Evolutionary conservation across 2,113 vertebrate species (phyloP).

Genomic region (Thomomys bottae): DNA sequence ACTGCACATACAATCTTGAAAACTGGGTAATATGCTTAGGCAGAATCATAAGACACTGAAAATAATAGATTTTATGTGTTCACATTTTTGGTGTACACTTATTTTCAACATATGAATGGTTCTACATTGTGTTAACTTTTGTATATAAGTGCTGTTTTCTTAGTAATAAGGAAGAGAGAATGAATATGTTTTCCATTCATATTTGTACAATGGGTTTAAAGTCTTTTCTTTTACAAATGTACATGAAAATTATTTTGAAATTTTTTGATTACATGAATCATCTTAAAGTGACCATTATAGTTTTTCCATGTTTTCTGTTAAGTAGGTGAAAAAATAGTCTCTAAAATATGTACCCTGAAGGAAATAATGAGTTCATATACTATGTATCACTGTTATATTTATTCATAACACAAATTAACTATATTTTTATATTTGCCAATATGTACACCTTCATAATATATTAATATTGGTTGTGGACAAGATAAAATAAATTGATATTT

Average conservation of each 20-base stretch:
- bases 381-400: no score
- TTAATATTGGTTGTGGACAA: not conserved
- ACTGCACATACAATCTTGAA: not conserved
- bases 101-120: not conserved
- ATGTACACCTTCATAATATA: not conserved
- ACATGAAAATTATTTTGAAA: not conserved
- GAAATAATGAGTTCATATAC: no score
- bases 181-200: not conserved
- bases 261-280: not conserved
- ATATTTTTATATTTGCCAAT: not conserved
- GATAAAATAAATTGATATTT: not conserved
- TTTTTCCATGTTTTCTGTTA: not conserved
- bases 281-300: not conserved
- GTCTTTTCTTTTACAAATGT: not conserved
- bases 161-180: no score
- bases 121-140: no score
- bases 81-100: not conserved
- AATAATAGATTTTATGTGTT: not conserved
- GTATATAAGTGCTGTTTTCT: no score
- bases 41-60: not conserved
- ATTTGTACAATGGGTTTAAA: not conserved
- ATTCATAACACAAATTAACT: not conserved
- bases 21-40: not conserved
- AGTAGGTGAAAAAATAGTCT: not conserved
- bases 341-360: not conserved